These are phyloP conservation scores for Epirrhoe alternata DNA, from an alignment of 2,888 invertebrate species.

Conservation along the genomic window DNA sequence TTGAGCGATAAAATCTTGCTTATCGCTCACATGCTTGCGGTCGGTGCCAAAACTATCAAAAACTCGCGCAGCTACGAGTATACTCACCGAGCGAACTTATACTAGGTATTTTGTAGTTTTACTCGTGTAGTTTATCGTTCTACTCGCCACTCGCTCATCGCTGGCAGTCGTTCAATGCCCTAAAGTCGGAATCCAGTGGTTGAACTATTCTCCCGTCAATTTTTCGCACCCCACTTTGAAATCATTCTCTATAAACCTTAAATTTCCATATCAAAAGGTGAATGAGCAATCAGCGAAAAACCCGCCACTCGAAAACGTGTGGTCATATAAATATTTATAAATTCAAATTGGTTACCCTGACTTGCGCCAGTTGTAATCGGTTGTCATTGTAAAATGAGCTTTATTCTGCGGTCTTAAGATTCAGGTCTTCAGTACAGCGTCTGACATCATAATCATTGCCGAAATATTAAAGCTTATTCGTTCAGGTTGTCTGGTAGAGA, in stretches of 20 bases:
- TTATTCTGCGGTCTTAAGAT: not conserved
- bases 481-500: too few species aligned
- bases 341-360: conserved; percentile 53
- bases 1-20: too few species aligned
- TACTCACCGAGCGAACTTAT: too few species aligned
- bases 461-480: too few species aligned
- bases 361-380: conserved; percentile 33
- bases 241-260: conserved; percentile 39
- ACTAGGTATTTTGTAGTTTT: too few species aligned
- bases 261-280: conserved; percentile 47
- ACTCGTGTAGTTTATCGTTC: too few species aligned
- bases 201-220: conserved; percentile 12
- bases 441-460: too few species aligned
- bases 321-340: conserved; percentile 57
- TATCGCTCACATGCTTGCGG: too few species aligned
- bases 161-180: not conserved
- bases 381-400: conserved; percentile 8
- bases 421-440: not conserved
- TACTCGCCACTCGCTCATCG: too few species aligned
- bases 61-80: too few species aligned
- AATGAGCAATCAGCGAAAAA: conserved; percentile 47
- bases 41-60: too few species aligned
- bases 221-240: conserved; percentile 26
- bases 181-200: not conserved
- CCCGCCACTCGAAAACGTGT: conserved; percentile 45